These are phyloP conservation scores for Molorchus minor DNA, from an alignment of 2,888 invertebrate genomes.

Conservation along the genomic window DNA sequence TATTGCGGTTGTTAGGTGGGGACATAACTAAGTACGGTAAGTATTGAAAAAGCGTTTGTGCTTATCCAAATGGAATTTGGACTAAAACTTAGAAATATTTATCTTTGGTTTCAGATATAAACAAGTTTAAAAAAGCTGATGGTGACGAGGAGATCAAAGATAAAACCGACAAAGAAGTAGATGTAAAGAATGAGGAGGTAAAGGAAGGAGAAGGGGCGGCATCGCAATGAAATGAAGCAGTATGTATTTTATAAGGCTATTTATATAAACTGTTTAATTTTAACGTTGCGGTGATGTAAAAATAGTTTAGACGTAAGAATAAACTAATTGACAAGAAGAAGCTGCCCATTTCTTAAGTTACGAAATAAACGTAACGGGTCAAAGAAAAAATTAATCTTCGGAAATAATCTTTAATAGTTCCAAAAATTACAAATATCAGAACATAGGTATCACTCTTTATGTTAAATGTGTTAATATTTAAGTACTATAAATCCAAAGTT, in stretches of 20 bases:
- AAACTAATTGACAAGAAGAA: too few species aligned
- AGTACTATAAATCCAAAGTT: too few species aligned
- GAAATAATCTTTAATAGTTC: too few species aligned
- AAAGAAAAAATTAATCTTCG: too few species aligned
- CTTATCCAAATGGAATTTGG: background rate
- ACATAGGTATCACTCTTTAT: too few species aligned
- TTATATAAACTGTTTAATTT: slow-evolving; percentile 2
- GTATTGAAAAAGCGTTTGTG: slow-evolving; percentile 40
- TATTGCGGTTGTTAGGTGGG: slow-evolving; percentile 83
- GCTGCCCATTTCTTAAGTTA: too few species aligned
- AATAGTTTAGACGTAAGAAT: too few species aligned
- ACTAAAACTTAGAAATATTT: background rate
- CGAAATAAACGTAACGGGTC: too few species aligned
- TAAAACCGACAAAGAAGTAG: slow-evolving; percentile 40
- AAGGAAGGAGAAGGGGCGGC: background rate
- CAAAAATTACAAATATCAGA: too few species aligned
- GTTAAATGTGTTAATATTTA: too few species aligned
- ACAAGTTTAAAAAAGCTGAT: slow-evolving; percentile 75
- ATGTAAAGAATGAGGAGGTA: background rate
- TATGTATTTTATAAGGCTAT: slow-evolving; percentile 17
- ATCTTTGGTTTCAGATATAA: slow-evolving; percentile 66
- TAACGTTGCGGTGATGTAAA: slow-evolving; percentile 1
- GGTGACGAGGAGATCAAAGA: slow-evolving; percentile 43
- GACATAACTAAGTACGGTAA: slow-evolving; percentile 87
- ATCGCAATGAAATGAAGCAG: background rate